Base-by-base conservation (phyloP, 2,888 invertebrate species). In the Tanypteryx hageni region DNA sequence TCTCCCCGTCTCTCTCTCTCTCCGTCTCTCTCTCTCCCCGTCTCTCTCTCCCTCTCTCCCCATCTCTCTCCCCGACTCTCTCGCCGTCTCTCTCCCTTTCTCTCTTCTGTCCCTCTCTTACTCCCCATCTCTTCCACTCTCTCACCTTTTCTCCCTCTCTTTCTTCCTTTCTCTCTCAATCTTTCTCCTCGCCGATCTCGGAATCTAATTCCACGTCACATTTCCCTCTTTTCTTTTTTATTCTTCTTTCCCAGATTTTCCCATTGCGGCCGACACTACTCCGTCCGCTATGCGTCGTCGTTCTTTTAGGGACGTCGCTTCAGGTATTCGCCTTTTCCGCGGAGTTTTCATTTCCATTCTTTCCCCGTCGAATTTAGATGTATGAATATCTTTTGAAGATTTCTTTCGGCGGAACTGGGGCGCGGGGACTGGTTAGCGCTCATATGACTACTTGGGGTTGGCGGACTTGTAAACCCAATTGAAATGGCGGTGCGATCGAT, bases 31-130 rank as follows among this genome's bases (percentile, higher is more conserved):
- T 0, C 81, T 81, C 0, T n/a, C n/a, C 16, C 27, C 82, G 14
- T 82, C 27, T 31, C 31, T 3, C 31, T 10, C 83, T 56, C 76
- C 22, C 76, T 76, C 27, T 76, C 13, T 76, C 76, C 22, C 22
- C 13, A 13, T 0, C 76, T 76, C 22, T 76, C n/a, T 27, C 27
- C 13, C 22, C 27, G 22, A 13, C 27, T 0, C n/a, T 11, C 27
- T 76, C 27, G 27, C 76, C 22, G 22, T 76, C 27, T 76, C 13
- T 76, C 76, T 76, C 22, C n/a, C n/a, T n/a, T n/a, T n/a, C n/a
- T n/a, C n/a, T n/a, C n/a, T n/a, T n/a, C 44, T 18, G 83, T 44
- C 27, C 83, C 83, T 83, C 56, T 83, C 83, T 83, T 44, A 56
- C 56, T 56, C 13, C 68, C 18, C 68, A 76, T 18, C n/a, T n/a